Evolutionary conservation across 2,888 invertebrate genomes (phyloP).

Genomic region (Melipona bicolor): DNA sequence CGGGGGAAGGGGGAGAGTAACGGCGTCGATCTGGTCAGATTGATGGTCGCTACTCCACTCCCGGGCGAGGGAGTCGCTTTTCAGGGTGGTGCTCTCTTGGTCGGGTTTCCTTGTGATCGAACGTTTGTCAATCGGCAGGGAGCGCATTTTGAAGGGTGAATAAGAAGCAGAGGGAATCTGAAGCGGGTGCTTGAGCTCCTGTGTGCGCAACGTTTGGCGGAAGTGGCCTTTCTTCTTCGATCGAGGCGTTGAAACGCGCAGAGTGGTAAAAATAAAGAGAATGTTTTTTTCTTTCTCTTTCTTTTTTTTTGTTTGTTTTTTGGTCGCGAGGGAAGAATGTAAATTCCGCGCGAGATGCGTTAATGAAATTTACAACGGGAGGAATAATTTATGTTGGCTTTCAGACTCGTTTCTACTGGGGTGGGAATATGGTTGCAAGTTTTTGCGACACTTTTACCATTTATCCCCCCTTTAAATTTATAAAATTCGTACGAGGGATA

Average conservation of each 20-base stretch:
- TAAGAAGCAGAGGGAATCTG: background rate
- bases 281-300: too few relatives aligned
- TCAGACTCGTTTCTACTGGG: too few relatives aligned
- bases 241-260: background rate
- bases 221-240: background rate
- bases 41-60: constrained; percentile 1
- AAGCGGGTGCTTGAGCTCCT: background rate
- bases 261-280: background rate
- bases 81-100: background rate
- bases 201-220: background rate
- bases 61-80: constrained; percentile 3
- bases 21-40: constrained; percentile 40
- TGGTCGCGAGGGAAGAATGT: too few relatives aligned
- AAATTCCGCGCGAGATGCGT: too few relatives aligned
- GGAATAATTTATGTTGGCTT: too few relatives aligned
- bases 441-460: too few relatives aligned
- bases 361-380: too few relatives aligned
- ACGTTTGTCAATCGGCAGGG: constrained; percentile 5
- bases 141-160: background rate
- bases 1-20: background rate
- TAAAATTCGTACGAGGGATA: too few relatives aligned
- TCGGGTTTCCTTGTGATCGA: constrained; percentile 22
- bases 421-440: too few relatives aligned
- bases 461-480: too few relatives aligned
- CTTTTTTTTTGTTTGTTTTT: too few relatives aligned